A percentile compares a stretch with the other conserved stretches of the same genome.
phyloP scores from a whole-genome alignment of 2,888 invertebrate genomes.

The Clanis bilineata region DNA sequence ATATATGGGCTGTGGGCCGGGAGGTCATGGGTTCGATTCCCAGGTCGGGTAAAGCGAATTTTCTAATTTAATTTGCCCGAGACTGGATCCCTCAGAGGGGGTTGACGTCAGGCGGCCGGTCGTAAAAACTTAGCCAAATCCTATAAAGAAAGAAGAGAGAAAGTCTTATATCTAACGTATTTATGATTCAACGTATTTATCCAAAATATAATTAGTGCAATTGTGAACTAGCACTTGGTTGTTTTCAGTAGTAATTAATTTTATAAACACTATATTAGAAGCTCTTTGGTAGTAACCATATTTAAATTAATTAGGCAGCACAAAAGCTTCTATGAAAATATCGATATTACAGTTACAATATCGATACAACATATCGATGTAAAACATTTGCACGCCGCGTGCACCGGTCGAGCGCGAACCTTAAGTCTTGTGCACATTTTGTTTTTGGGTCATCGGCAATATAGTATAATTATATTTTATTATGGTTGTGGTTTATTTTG shows the following conservation, averaged over 20 bases:
- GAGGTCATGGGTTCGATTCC: too few species aligned
- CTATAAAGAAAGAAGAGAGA: too few species aligned
- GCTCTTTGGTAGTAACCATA: not conserved
- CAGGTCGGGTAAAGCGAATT: too few species aligned
- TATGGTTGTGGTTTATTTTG: slow-evolving; percentile 56
- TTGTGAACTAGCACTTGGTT: not conserved
- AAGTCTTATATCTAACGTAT: too few species aligned
- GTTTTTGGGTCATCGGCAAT: slow-evolving; percentile 53
- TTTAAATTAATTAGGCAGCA: not conserved
- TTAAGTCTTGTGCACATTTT: slow-evolving; percentile 69
- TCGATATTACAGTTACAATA: not conserved
- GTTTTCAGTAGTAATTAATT: not conserved
- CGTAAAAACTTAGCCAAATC: too few species aligned
- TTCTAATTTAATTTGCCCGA: too few species aligned
- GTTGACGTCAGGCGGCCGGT: too few species aligned
- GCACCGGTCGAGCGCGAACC: slow-evolving; percentile 45
- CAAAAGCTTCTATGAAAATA: not conserved
- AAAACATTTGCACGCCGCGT: slow-evolving; percentile 9
- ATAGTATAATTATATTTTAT: slow-evolving; percentile 45
- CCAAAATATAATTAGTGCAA: not conserved
- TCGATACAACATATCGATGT: slow-evolving; percentile 4
- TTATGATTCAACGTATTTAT: too few species aligned
- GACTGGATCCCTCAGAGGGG: too few species aligned
- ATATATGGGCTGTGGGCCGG: too few species aligned
- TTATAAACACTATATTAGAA: not conserved